Evolutionary conservation across 2,888 invertebrate genomes (phyloP), one percentile per base, ranked within the genome.

Genomic region (Himalopsyche anomala): DNA sequence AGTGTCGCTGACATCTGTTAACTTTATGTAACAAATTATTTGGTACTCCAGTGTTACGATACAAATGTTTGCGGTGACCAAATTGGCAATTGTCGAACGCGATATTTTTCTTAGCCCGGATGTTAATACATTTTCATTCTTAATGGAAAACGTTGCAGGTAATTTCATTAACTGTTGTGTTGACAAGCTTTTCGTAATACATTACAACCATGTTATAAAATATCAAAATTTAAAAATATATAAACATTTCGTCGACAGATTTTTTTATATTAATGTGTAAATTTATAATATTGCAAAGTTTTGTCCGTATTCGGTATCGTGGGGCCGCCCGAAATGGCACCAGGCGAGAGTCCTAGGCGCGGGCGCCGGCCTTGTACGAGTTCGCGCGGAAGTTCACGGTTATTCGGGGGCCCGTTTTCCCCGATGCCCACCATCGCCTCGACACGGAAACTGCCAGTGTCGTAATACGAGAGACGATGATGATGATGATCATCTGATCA

Each of bases 311-410:
- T 74, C 74, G 74, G 36, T 36, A 74, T 74, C 74, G 74, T 74
- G 74, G 74, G 74, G 55, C 42, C 17, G 56, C 42, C 45, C 40
- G 79, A 40, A n/a, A 55, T 80, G 45, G 45, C 36, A 84, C 55
- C 83, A 81, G 87, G 85, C 82, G 80, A 80, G 83, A 69, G 42
- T 79, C 56, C 56, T 74, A 81, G 90, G 90, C 90, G 90, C 90
- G 90, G 89, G 89, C 89, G 56, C 87, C 90, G 93, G 91, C 93
- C 93, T 93, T 93, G 92, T 90, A 90, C 80, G 90, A 90, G 92
- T 91, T 91, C 91, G 90, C 90, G 89, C 91, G 91, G 92, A 92
- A 93, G 93, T 93, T 93, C 93, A 93, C 89, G 93, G 88, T 86
- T 87, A 85, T 45, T 40, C 51, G 93, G 90, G 92, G 91, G 56